Evolutionary conservation across 1,140 invertebrate genomes (phyloP).

Genomic region (Zaprionus taronus): DNA sequence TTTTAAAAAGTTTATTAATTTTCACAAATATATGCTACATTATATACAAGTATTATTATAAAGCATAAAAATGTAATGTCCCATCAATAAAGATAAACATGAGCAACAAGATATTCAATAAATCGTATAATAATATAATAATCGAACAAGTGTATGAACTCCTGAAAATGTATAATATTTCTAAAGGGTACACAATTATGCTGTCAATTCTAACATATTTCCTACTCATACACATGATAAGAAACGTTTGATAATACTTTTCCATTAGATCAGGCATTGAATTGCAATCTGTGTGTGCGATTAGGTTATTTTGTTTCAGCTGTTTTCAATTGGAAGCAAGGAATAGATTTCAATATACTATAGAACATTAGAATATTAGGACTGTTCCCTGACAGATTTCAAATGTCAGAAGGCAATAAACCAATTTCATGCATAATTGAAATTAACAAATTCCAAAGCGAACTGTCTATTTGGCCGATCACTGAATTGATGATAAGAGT

Average conservation of each 20-base stretch:
- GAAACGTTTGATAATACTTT: slow-evolving; percentile 5
- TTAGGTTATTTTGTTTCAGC: slow-evolving; percentile 5
- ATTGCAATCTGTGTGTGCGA: slow-evolving; percentile 27
- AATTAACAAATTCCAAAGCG: slow-evolving; percentile 71
- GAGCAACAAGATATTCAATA: no score
- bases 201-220: slow-evolving; percentile 9
- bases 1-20: no score
- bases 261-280: slow-evolving; percentile 11
- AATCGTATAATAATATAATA: no score
- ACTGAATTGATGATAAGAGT: slow-evolving; percentile 55
- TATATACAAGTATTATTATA: no score
- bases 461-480: slow-evolving; percentile 49
- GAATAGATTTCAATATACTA: not conserved
- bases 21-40: no score
- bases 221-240: slow-evolving; percentile 39
- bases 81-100: no score
- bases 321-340: not conserved
- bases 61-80: no score
- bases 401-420: slow-evolving; percentile 77
- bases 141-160: no score
- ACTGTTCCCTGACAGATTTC: slow-evolving; percentile 47
- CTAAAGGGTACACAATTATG: slow-evolving; percentile 7
- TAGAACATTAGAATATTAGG: not conserved
- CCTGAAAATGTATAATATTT: not conserved
- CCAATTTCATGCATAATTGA: slow-evolving; percentile 78